Conservation (phyloP, 2,888 invertebrate species). For the Tuta absoluta region DNA sequence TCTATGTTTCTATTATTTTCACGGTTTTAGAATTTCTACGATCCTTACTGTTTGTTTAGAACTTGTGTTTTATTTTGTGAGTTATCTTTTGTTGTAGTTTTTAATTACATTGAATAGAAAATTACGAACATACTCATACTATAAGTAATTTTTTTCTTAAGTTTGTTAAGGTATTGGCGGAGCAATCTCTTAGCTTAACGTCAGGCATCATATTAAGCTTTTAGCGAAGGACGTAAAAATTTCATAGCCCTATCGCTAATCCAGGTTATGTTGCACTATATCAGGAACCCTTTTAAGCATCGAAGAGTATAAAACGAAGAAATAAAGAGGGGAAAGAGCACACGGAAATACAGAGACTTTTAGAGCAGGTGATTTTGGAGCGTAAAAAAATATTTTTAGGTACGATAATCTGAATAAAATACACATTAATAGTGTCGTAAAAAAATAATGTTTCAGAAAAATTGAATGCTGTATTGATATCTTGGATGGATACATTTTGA, state of each 20-base stretch:
- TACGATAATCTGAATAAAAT: neutral
- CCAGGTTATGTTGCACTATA: conserved; percentile 24
- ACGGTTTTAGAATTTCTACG: too few species aligned
- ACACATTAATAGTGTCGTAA: too few species aligned
- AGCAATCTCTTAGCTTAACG: conserved; percentile 26
- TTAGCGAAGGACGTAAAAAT: conserved; percentile 20
- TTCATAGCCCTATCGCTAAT: conserved; percentile 22
- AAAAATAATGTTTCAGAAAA: too few species aligned
- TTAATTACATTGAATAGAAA: too few species aligned
- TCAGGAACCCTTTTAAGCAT: conserved; percentile 21
- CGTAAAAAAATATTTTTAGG: neutral
- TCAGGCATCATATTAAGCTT: conserved; percentile 19
- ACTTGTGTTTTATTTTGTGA: too few species aligned
- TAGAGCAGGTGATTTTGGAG: neutral
- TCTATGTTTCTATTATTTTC: too few species aligned
- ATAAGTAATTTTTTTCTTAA: too few species aligned
- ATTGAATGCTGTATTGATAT: too few species aligned
- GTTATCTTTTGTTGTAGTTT: too few species aligned
- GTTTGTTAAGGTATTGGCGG: neutral
- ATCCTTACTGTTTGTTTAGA: too few species aligned
- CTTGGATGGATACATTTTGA: too few species aligned
- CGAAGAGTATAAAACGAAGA: conserved; percentile 1
- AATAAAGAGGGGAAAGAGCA: neutral
- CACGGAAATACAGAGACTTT: neutral
- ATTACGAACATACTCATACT: too few species aligned